phyloP scores from a whole-genome alignment of 2,113 vertebrate genomes.

The Rhea americana region DNA sequence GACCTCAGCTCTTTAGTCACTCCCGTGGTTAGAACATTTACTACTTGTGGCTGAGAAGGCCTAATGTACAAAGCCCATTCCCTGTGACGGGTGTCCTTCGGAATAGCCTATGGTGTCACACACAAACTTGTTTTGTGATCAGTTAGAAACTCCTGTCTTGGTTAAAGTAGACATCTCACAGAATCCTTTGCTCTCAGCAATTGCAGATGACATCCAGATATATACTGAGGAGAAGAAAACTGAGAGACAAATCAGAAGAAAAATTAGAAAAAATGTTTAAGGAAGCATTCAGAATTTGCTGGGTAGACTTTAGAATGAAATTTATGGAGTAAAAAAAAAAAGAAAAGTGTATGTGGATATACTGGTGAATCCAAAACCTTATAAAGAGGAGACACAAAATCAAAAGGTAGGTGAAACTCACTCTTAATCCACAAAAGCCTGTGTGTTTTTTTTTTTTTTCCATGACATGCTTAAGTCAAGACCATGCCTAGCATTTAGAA shows the following conservation, averaged over 20 bases:
- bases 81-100: background rate
- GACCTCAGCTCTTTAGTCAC: background rate
- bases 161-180: background rate
- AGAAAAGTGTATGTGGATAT: background rate
- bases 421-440: background rate
- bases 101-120: background rate
- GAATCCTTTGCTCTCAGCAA: background rate
- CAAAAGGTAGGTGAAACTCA: background rate
- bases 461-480: accelerated
- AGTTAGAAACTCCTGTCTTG: background rate
- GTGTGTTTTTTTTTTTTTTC: background rate
- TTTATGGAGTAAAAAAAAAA: background rate
- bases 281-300: background rate
- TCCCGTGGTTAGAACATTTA: background rate
- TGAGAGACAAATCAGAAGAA: background rate
- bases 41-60: background rate
- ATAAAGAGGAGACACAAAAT: background rate
- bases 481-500: background rate
- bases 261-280: background rate
- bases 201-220: background rate
- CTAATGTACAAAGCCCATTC: background rate
- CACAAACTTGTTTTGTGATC: background rate
- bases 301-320: background rate
- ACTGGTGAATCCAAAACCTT: background rate
- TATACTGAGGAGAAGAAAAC: background rate